A percentile compares a stretch with the other conserved stretches of the same genome.
These are phyloP conservation scores for Cariama cristata DNA, from an alignment of 2,113 vertebrate genomes.

Conservation along the genomic window DNA sequence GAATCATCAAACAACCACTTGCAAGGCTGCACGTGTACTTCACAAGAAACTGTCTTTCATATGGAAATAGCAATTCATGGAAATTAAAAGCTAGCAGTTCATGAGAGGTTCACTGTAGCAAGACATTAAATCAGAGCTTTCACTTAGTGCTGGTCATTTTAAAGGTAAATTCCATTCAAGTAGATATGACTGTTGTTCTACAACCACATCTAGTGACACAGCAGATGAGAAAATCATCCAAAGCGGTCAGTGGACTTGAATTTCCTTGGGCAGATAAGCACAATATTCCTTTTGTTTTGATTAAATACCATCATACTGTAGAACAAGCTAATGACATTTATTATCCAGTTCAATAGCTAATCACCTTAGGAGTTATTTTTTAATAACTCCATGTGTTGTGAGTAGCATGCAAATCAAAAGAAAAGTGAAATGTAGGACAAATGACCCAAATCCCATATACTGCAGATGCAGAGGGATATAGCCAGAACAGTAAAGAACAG, in stretches of 20 bases:
- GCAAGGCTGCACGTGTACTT: background rate
- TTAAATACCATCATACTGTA: background rate
- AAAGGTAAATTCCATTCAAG: background rate
- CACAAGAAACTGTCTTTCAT: background rate
- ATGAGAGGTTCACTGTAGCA: background rate
- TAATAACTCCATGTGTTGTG: background rate
- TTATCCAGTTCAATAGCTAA: background rate
- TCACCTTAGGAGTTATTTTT: background rate
- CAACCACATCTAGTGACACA: background rate
- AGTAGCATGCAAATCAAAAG: background rate
- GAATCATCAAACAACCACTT: background rate
- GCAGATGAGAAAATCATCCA: background rate
- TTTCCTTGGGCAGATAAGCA: background rate
- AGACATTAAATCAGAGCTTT: background rate
- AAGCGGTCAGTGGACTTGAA: background rate
- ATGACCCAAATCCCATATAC: background rate
- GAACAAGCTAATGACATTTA: background rate
- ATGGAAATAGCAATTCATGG: background rate
- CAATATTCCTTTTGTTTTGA: background rate
- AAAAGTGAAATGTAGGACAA: background rate
- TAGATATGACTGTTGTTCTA: background rate
- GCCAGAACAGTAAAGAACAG: background rate
- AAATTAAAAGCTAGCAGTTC: background rate
- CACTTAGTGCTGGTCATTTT: background rate
- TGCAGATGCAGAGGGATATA: background rate